A percentile compares a stretch with the other conserved stretches of the same genome.
Evolutionary conservation across 2,113 vertebrate genomes (phyloP).

Genomic region (Enhydra lutris): DNA sequence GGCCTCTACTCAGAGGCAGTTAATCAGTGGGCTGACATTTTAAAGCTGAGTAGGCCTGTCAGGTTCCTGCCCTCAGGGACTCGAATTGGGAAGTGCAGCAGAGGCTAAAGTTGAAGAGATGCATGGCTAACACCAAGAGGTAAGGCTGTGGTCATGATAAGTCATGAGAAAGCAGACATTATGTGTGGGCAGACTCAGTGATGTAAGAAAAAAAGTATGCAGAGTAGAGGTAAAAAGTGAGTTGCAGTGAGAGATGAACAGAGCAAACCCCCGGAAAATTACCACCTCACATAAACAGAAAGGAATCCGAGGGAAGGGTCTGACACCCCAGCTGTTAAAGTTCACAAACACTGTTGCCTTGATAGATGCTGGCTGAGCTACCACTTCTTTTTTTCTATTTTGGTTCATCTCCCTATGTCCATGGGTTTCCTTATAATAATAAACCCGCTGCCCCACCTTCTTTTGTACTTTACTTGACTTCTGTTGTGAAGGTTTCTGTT

Average conservation of each 20-base stretch:
- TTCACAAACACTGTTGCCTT: not conserved
- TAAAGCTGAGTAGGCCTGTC: not conserved
- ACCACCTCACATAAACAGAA: not conserved
- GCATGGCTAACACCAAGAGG: not conserved
- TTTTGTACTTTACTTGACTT: not conserved
- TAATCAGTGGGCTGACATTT: not conserved
- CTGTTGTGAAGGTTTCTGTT: not conserved
- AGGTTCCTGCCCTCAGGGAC: not conserved
- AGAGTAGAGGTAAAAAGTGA: not conserved
- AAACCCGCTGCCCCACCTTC: not conserved
- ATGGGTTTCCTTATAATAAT: not conserved
- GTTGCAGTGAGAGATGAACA: not conserved
- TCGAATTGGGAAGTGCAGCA: not conserved
- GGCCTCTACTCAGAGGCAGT: not conserved
- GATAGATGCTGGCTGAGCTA: too few species aligned
- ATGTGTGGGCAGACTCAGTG: not conserved
- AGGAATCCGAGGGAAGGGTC: not conserved
- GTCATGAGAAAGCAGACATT: slow-evolving; percentile 30
- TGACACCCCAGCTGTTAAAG: not conserved
- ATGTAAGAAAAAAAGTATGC: not conserved
- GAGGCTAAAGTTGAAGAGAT: not conserved
- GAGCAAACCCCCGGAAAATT: not conserved
- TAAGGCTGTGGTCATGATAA: not conserved
- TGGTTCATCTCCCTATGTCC: not conserved
- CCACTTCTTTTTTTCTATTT: not conserved